Percentiles rank a stretch among this genome's conserved stretches.
Evolutionary conservation across 2,113 vertebrate species (phyloP).

Genomic region (Rhadina sibilatrix): DNA sequence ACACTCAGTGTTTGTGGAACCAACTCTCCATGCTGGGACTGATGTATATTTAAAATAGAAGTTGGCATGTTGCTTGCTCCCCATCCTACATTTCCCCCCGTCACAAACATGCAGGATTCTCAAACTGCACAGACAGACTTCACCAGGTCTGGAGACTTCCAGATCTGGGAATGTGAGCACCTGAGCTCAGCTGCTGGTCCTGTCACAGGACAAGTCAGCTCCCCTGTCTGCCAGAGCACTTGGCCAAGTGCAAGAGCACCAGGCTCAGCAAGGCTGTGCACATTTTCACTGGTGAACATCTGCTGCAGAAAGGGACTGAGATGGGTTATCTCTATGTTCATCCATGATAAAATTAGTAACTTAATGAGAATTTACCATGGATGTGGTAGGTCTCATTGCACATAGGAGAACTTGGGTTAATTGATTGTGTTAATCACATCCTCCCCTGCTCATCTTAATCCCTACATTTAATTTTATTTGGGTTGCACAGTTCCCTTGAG

Average conservation of each 20-base stretch:
- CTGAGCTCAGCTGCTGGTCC: neutral
- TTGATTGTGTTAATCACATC: constrained; percentile 54
- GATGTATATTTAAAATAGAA: neutral
- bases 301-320: neutral
- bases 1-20: neutral
- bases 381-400: neutral
- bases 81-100: neutral
- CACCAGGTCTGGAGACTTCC: neutral
- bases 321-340: neutral
- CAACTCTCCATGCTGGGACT: neutral
- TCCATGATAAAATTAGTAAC: neutral
- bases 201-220: neutral
- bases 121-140: neutral
- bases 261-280: neutral
- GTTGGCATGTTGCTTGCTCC: neutral
- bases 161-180: neutral
- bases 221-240: neutral
- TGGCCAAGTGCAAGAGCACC: neutral
- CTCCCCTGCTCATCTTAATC: constrained; percentile 39
- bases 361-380: neutral
- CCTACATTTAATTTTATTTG: constrained; percentile 53
- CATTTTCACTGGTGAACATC: neutral
- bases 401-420: constrained; percentile 6
- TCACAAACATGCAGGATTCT: neutral
- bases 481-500: neutral